Conservation (phyloP, 2,888 invertebrate species). For the Stenolophus ochropezus region DNA sequence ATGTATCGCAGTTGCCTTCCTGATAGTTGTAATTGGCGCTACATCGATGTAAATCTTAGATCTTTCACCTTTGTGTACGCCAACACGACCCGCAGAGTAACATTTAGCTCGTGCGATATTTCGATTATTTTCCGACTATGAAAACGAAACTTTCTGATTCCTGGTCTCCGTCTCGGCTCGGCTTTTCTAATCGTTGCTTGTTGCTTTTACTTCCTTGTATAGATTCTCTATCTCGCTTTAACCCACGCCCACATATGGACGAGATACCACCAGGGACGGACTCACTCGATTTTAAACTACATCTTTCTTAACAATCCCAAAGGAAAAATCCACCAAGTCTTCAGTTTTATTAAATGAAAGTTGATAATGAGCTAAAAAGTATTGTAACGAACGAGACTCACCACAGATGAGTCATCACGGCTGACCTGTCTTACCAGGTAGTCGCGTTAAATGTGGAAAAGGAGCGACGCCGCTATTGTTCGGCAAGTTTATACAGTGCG, state of each 20-base stretch:
- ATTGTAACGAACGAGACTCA: no score
- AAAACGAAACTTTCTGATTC: background rate
- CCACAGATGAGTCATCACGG: no score
- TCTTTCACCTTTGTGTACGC: background rate
- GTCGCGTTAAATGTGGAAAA: no score
- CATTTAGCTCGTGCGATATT: background rate
- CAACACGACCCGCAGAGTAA: background rate
- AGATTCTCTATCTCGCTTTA: slow-evolving; percentile 3
- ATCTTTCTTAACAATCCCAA: background rate
- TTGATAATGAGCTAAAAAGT: no score
- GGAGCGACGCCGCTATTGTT: no score
- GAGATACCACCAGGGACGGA: background rate
- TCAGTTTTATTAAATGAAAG: no score
- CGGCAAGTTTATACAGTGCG: no score
- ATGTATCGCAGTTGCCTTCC: no score
- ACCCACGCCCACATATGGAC: slow-evolving; percentile 12
- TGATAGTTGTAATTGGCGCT: background rate
- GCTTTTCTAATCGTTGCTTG: background rate
- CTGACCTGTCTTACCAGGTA: no score
- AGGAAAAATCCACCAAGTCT: background rate
- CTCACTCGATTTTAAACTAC: background rate
- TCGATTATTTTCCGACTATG: background rate
- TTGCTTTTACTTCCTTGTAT: slow-evolving; percentile 43
- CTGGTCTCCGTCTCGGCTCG: background rate
- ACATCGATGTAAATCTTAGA: background rate